phyloP scores from a whole-genome alignment of 2,888 invertebrate species.

The Hydrotaea diabolus region DNA sequence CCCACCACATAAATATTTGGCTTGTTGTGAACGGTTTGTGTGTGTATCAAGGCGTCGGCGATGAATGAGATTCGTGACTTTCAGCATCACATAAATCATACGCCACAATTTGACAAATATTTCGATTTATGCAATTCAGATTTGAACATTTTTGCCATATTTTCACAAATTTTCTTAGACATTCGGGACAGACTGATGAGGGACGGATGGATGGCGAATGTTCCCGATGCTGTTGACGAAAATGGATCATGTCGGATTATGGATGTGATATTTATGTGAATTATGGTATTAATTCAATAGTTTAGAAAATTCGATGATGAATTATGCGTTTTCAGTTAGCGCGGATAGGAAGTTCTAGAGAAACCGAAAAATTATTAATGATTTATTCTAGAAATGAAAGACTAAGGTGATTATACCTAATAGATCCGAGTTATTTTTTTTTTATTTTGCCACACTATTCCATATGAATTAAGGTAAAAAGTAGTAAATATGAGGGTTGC shows the following conservation, averaged over 20 bases:
- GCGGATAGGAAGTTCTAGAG: too few species aligned
- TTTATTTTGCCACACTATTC: too few species aligned
- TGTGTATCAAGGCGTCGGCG: not conserved
- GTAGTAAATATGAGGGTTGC: too few species aligned
- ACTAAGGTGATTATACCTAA: too few species aligned
- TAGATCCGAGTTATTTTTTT: too few species aligned
- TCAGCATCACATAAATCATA: conserved; percentile 20
- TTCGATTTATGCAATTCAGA: conserved; percentile 1
- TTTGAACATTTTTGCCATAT: conserved; percentile 6
- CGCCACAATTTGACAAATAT: conserved; percentile 19
- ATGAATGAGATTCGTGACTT: conserved; percentile 25
- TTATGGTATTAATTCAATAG: too few species aligned
- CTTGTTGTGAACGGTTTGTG: not conserved
- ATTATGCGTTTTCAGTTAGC: too few species aligned
- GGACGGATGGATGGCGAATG: not conserved
- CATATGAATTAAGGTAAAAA: too few species aligned
- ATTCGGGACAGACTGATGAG: not conserved
- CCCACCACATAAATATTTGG: not conserved
- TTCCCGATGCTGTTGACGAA: not conserved
- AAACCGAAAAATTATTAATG: too few species aligned
- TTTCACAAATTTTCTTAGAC: not conserved
- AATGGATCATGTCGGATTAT: not conserved
- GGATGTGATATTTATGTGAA: too few species aligned
- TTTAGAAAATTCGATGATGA: too few species aligned
- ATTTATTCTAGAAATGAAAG: too few species aligned